A percentile compares a stretch with the other conserved stretches of the same genome.
phyloP scores from a whole-genome alignment of 53 echinoderm and acorn worm species.

The Arbacia lixula region DNA sequence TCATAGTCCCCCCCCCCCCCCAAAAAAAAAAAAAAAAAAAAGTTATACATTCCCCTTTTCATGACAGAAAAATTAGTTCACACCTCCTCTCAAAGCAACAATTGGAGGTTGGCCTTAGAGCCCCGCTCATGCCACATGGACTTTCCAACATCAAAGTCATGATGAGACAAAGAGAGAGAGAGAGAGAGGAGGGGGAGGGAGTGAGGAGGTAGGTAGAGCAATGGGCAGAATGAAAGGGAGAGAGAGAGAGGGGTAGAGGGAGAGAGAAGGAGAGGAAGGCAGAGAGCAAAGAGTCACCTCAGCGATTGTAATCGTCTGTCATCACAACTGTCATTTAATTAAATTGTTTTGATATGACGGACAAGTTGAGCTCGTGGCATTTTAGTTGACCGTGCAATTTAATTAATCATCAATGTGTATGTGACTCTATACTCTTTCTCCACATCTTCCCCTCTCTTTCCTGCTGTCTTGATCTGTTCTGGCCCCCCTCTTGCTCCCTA shows the following conservation, averaged over 20 bases:
- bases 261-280: not conserved
- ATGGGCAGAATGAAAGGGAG: not conserved
- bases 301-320: slow-evolving; percentile 49
- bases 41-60: too few species aligned
- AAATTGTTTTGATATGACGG: slow-evolving; percentile 59
- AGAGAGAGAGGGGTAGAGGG: not conserved
- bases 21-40: too few species aligned
- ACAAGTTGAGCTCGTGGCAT: slow-evolving; percentile 61
- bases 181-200: not conserved
- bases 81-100: too few species aligned
- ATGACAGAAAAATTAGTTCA: too few species aligned
- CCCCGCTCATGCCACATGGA: too few species aligned
- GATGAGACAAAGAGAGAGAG: not conserved
- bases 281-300: slow-evolving; percentile 24
- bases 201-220: not conserved
- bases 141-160: too few species aligned
- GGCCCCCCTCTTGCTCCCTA: too few species aligned
- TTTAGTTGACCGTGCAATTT: slow-evolving; percentile 57
- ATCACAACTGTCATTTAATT: slow-evolving; percentile 63
- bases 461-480: too few species aligned
- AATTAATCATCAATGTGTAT: slow-evolving; percentile 57
- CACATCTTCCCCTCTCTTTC: not conserved
- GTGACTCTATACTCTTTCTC: not conserved
- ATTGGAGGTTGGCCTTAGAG: too few species aligned
- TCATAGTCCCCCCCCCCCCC: too few species aligned